A percentile compares a stretch with the other conserved stretches of the same genome.
Evolutionary conservation across 1,140 invertebrate genomes (phyloP).

Genomic region (Amphibalanus amphitrite): DNA sequence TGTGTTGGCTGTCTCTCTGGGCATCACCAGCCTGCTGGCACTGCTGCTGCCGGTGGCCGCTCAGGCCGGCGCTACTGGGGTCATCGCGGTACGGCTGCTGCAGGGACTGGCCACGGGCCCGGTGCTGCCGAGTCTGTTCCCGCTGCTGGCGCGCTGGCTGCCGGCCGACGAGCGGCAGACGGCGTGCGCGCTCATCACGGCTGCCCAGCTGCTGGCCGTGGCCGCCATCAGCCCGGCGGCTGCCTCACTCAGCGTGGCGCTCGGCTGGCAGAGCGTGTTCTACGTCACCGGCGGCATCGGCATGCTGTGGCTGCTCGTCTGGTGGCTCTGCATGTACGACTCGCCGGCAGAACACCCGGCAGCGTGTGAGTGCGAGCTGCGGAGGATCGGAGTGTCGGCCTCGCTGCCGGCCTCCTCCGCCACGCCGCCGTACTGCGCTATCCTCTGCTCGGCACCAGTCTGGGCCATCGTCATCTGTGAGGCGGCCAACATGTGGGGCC

Average conservation of each 20-base stretch:
- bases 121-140: not conserved
- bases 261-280: conserved; percentile 57
- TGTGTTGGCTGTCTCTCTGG: not conserved
- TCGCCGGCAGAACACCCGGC: conserved; percentile 13
- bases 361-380: conserved; percentile 7
- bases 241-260: conserved; percentile 31
- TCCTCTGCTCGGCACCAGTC: not conserved
- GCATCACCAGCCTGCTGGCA: not conserved
- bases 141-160: conserved; percentile 2
- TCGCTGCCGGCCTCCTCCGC: too few species aligned
- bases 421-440: not conserved
- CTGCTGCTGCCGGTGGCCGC: not conserved
- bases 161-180: not conserved
- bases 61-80: not conserved
- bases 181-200: not conserved
- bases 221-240: conserved; percentile 22
- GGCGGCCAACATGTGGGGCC: not conserved
- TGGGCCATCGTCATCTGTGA: not conserved
- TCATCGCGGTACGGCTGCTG: not conserved
- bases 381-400: not conserved
- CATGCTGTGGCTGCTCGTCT: conserved; percentile 38
- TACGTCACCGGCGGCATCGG: conserved; percentile 45
- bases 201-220: not conserved
- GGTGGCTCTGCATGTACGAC: conserved; percentile 45
- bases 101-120: not conserved